Base-by-base conservation (phyloP, 23 tunicate genomes). In the Trididemnum nubilum region DNA sequence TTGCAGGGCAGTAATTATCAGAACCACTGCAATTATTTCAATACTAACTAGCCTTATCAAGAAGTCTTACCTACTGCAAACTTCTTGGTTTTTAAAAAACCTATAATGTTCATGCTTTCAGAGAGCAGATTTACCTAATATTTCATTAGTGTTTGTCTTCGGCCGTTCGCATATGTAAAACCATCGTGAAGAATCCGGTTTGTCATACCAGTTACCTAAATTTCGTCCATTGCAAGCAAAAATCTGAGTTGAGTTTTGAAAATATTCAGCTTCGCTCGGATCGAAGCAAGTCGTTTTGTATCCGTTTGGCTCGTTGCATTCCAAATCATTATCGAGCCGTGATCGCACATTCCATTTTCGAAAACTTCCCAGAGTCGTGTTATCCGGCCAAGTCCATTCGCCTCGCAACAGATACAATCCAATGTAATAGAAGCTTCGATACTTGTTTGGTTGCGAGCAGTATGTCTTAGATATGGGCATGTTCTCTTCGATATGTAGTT, bases 161-260 rank as follows among this genome's bases (percentile, higher is more conserved):
- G 67, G 67, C 29, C 67, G 22, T 71, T 82, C 65, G 29, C 86
- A 82, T 5, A 82, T 82, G 32, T 66, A 71, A 71, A 36, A 71
- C 86, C 86, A 82, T 2, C 24, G 22, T 2, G 66, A 39, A 1
- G 66, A 21, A 3, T 37, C 67, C 22, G 23, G 35, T 36, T 82
- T 82, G 25, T 82, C 86, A 52, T 25, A 49, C 86, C 86, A 82
- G 19, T 82, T 49, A 70, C 86, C 86, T 1, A 28, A n/a, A 19
- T 15, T 7, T 2, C 21, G 57, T 2, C 31, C 32, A 9, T 32
- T 33, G 64, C 73, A 51, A n/a, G 65, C 78, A 21, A 2, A 28
- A 32, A 82, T 70, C 50, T 82, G 86, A 27, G 58, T 39, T 38
- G 78, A 38, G 30, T 39, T 73, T 73, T 73, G 78, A 38, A 2